Conservation (phyloP, 2,888 invertebrate genomes). For the Portevinia maculata region DNA sequence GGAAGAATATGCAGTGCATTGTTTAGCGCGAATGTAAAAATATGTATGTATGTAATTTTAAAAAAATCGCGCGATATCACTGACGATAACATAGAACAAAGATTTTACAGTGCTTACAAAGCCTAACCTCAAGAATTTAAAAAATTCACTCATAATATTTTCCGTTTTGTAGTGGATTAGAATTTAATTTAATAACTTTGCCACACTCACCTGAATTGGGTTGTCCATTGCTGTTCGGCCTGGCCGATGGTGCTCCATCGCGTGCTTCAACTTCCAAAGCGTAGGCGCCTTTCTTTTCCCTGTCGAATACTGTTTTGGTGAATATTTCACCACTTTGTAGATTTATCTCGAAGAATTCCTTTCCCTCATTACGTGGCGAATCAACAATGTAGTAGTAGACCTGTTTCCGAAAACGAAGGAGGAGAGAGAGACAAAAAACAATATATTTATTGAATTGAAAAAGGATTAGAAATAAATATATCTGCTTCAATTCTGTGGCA, state of each 20-base stretch:
- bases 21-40: no score
- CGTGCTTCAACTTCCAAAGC: conserved; percentile 98
- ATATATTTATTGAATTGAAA: neutral
- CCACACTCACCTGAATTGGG: conserved; percentile 94
- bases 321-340: conserved; percentile 97
- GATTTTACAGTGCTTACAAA: no score
- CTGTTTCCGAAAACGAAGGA: conserved; percentile 84
- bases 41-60: no score
- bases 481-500: conserved; percentile 34
- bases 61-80: no score
- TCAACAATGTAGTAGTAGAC: conserved; percentile 97
- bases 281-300: conserved; percentile 98
- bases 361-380: conserved; percentile 95
- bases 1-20: no score
- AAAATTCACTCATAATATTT: neutral
- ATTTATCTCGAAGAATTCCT: conserved; percentile 98
- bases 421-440: conserved; percentile 1
- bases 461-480: conserved; percentile 56
- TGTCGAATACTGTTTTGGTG: conserved; percentile 97
- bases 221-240: conserved; percentile 95
- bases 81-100: no score
- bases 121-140: no score
- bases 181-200: neutral
- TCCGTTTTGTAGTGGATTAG: neutral
- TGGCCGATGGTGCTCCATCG: conserved; percentile 97